phyloP scores from a whole-genome alignment of 23 tunicate genomes.

The Halocynthia aurantium region DNA sequence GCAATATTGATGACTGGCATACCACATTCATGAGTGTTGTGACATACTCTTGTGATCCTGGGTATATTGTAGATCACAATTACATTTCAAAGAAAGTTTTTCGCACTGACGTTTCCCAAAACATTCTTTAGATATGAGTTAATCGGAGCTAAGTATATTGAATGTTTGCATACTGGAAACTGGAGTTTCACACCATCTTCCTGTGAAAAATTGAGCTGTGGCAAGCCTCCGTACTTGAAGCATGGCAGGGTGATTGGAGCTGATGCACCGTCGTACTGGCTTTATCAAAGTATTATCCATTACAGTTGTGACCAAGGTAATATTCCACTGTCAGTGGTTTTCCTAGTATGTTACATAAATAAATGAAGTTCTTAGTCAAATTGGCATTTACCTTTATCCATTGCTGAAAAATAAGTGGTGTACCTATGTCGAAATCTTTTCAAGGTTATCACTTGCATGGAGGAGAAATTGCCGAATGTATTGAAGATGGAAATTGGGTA shows the following conservation, averaged over 20 bases:
- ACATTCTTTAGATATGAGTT: slow-evolving; percentile 37
- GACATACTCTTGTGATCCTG: slow-evolving; percentile 39
- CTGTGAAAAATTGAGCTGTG: slow-evolving; percentile 49
- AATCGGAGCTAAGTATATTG: slow-evolving; percentile 18
- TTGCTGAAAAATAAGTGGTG: no score
- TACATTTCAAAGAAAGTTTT: not conserved
- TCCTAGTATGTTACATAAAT: no score
- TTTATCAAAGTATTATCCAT: not conserved
- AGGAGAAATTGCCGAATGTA: slow-evolving; percentile 13
- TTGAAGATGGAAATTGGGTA: slow-evolving; percentile 10
- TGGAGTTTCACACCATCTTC: slow-evolving; percentile 33
- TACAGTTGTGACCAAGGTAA: slow-evolving; percentile 23
- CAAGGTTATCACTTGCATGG: slow-evolving; percentile 23
- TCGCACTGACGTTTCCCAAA: not conserved
- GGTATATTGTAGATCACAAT: slow-evolving; percentile 31
- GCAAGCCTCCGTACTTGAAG: slow-evolving; percentile 30
- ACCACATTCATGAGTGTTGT: slow-evolving; percentile 42
- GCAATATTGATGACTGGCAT: slow-evolving; percentile 12
- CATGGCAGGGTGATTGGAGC: slow-evolving; percentile 28
- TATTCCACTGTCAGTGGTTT: not conserved
- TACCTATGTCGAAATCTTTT: not conserved
- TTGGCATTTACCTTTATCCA: no score
- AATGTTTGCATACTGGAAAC: slow-evolving; percentile 35
- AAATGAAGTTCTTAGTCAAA: no score
- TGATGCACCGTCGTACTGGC: slow-evolving; percentile 5